A percentile compares a stretch with the other conserved stretches of the same genome.
phyloP scores from a whole-genome alignment of 2,888 invertebrate species.

The Mantis religiosa region DNA sequence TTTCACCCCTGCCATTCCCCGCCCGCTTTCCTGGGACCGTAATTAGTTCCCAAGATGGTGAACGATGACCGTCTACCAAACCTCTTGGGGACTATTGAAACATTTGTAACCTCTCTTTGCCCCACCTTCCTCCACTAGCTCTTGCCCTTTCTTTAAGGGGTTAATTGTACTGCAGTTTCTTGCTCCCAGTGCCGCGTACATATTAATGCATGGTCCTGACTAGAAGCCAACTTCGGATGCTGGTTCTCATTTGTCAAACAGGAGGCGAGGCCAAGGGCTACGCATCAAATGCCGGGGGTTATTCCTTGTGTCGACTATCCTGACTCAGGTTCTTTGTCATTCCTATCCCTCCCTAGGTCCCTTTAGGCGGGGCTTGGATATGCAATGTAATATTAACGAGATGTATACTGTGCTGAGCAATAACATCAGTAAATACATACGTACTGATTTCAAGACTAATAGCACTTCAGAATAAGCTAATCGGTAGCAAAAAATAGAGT shows the following conservation, averaged over 20 bases:
- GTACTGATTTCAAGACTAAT: no score
- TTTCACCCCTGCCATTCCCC: background rate
- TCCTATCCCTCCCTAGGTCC: background rate
- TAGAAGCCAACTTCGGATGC: background rate
- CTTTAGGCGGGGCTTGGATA: background rate
- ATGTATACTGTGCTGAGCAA: background rate
- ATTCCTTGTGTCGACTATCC: background rate
- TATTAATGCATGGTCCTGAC: background rate
- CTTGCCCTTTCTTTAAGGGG: slow-evolving; percentile 1
- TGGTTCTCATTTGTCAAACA: background rate
- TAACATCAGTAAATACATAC: no score
- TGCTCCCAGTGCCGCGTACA: background rate
- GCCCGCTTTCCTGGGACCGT: background rate
- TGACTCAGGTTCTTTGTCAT: background rate
- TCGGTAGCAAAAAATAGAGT: no score
- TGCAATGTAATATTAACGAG: background rate
- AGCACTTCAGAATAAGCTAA: no score
- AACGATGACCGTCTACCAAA: slow-evolving; percentile 7
- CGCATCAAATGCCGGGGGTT: background rate
- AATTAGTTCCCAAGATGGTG: slow-evolving; percentile 15
- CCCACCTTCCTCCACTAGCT: background rate
- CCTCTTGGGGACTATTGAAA: slow-evolving; percentile 11
- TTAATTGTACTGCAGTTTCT: slow-evolving; percentile 6
- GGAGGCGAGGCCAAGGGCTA: background rate
- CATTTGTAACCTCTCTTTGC: slow-evolving; percentile 19